A percentile compares a stretch with the other conserved stretches of the same genome.
phyloP scores from a whole-genome alignment of 2,888 invertebrate genomes.

The Caenorhabditis sp. region DNA sequence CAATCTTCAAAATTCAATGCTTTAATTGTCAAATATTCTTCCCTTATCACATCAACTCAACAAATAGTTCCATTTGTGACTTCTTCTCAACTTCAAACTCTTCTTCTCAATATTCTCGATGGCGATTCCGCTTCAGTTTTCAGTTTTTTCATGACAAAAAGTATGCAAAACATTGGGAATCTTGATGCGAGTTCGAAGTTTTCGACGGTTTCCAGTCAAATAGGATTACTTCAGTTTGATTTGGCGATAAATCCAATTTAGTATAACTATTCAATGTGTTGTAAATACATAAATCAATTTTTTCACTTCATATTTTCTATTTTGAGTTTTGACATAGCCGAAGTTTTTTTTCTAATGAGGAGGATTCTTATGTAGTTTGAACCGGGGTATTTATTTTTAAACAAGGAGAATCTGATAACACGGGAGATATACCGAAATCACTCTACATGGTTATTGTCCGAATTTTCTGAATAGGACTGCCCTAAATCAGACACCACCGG shows the following conservation, averaged over 20 bases:
- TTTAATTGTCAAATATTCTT: background rate
- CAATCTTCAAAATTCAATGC: background rate
- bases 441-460: too few relatives aligned
- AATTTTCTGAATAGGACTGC: too few relatives aligned
- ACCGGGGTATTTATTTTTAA: too few relatives aligned
- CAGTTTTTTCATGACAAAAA: constrained; percentile 22
- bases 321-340: too few relatives aligned
- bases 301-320: too few relatives aligned
- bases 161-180: constrained; percentile 21
- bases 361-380: too few relatives aligned
- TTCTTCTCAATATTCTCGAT: constrained; percentile 13
- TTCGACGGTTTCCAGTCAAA: constrained; percentile 20
- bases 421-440: too few relatives aligned
- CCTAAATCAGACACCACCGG: too few relatives aligned
- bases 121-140: constrained; percentile 11
- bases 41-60: background rate
- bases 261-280: background rate
- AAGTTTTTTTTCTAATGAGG: too few relatives aligned
- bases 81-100: constrained; percentile 5
- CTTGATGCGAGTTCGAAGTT: constrained; percentile 6
- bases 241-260: constrained; percentile 18
- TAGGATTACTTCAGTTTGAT: constrained; percentile 24
- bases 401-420: too few relatives aligned
- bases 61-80: constrained; percentile 17
- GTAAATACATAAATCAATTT: too few relatives aligned